Percentiles rank a stretch among this genome's conserved stretches.
phyloP scores from a whole-genome alignment of 2,888 invertebrate species.

The Electrophaes corylata region DNA sequence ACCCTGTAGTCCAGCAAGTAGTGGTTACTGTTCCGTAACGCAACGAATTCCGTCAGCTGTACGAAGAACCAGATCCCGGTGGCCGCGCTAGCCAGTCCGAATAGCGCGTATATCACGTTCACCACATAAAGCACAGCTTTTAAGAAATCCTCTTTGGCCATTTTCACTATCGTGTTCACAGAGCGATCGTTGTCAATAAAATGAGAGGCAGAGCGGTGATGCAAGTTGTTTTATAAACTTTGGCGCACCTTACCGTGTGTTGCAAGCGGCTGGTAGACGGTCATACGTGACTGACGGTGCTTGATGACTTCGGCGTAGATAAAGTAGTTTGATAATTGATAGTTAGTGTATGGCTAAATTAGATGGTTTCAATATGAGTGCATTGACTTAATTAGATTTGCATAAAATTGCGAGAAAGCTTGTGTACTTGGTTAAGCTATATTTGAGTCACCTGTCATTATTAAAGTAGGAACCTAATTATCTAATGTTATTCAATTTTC shows the following conservation, averaged over 20 bases:
- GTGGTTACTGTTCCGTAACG: constrained; percentile 74
- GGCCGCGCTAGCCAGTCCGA: constrained; percentile 73
- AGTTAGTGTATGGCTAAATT: constrained; percentile 7
- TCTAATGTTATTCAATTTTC: background rate
- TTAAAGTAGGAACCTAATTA: background rate
- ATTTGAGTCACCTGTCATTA: background rate
- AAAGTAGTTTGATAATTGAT: background rate
- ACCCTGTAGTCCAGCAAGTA: constrained; percentile 76
- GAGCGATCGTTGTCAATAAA: constrained; percentile 61
- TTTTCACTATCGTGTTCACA: constrained; percentile 58
- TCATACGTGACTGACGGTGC: constrained; percentile 39
- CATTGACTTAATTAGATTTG: constrained; percentile 6
- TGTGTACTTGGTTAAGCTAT: background rate
- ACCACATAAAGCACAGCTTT: constrained; percentile 72
- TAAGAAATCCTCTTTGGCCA: constrained; percentile 75
- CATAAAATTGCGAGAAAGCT: background rate
- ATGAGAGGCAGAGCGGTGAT: constrained; percentile 66
- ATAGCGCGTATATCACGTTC: constrained; percentile 74
- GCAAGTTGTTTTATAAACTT: constrained; percentile 74
- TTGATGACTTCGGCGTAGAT: constrained; percentile 37
- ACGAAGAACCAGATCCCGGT: constrained; percentile 81
- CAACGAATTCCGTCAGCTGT: constrained; percentile 73
- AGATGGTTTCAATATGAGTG: constrained; percentile 13
- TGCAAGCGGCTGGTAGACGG: constrained; percentile 30
- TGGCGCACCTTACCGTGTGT: constrained; percentile 50